These are phyloP conservation scores for Ciconia nigra DNA, from an alignment of 2,797 vertebrate genomes.

Conservation along the genomic window DNA sequence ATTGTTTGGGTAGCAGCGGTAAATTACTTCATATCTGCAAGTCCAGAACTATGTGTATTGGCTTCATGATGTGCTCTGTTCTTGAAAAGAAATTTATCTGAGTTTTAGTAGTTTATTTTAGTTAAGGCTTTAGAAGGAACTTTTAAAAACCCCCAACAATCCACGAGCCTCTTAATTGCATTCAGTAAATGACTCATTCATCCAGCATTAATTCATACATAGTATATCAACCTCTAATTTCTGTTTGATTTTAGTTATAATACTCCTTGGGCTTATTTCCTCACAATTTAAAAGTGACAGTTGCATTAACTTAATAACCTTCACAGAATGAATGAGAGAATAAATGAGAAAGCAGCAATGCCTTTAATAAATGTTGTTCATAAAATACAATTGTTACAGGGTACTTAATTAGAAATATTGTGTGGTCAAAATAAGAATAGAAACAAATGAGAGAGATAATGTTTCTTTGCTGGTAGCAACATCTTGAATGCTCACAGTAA, in stretches of 20 bases:
- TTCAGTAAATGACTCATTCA: background rate
- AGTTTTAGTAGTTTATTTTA: background rate
- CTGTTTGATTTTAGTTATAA: slow-evolving; percentile 48
- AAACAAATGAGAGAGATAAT: slow-evolving; percentile 38
- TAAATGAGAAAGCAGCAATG: slow-evolving; percentile 13
- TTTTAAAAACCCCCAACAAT: background rate
- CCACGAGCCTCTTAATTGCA: background rate
- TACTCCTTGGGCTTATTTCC: slow-evolving; percentile 41
- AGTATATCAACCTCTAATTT: slow-evolving; percentile 34
- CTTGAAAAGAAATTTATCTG: background rate
- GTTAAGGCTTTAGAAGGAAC: background rate
- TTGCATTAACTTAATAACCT: slow-evolving; percentile 55
- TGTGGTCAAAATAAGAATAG: slow-evolving; percentile 52
- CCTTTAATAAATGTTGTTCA: slow-evolving; percentile 46
- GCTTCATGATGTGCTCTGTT: background rate
- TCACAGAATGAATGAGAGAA: slow-evolving; percentile 36
- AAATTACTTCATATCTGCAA: background rate
- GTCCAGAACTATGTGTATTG: background rate
- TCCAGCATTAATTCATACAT: slow-evolving; percentile 16
- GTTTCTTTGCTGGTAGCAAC: slow-evolving; percentile 41
- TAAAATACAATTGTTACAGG: slow-evolving; percentile 24
- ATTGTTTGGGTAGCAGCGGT: background rate
- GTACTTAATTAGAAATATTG: slow-evolving; percentile 43
- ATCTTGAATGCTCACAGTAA: slow-evolving; percentile 31
- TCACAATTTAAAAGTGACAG: slow-evolving; percentile 43